Conservation (phyloP, 2,113 vertebrate genomes). For the Podilymbus podiceps region DNA sequence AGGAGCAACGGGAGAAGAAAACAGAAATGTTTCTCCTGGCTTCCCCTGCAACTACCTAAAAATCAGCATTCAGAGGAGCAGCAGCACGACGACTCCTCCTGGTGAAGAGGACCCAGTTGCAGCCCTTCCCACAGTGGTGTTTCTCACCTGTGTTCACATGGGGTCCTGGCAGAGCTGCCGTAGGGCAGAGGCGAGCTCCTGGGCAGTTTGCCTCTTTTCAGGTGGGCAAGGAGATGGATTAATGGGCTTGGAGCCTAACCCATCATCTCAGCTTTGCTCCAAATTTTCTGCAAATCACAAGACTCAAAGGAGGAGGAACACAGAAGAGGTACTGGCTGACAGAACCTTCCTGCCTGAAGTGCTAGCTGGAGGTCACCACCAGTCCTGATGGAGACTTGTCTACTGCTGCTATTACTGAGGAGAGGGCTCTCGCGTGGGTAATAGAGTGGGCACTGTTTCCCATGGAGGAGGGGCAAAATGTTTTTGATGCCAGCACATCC, state of each 20-base stretch:
- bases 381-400: background rate
- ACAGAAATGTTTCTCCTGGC: background rate
- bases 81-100: background rate
- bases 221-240: background rate
- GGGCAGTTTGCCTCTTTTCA: background rate
- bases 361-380: background rate
- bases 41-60: background rate
- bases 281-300: background rate
- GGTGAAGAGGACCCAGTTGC: background rate
- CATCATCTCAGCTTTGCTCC: background rate
- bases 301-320: background rate
- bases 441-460: background rate
- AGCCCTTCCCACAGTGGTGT: background rate
- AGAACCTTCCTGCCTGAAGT: background rate
- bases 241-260: background rate
- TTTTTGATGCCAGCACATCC: background rate
- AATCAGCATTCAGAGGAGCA: background rate
- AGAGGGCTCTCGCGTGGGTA: fast-evolving
- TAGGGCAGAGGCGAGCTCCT: background rate
- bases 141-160: fast-evolving
- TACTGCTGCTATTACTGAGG: background rate
- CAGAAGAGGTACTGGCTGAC: background rate
- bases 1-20: background rate
- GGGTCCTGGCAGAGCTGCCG: background rate
- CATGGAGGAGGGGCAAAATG: background rate